Evolutionary conservation across 2,888 invertebrate genomes (phyloP).

Genomic region (Junonia oenone): DNA sequence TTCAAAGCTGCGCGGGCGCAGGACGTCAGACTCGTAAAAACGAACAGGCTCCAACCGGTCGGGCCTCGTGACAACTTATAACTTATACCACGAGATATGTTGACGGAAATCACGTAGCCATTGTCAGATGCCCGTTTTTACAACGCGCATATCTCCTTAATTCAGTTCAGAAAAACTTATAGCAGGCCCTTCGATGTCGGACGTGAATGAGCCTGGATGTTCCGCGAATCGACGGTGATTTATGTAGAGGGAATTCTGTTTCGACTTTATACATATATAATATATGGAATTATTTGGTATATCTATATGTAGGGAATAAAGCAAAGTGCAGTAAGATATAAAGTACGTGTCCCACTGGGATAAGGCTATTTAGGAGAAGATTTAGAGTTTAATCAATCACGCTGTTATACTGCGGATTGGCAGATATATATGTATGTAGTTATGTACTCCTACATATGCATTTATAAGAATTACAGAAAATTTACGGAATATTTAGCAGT

Average conservation of each 20-base stretch:
- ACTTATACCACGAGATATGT: constrained; percentile 37
- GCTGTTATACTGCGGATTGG: too few relatives aligned
- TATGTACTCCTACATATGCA: too few relatives aligned
- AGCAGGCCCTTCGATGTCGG: constrained; percentile 1
- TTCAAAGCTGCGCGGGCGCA: not conserved
- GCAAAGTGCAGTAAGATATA: too few relatives aligned
- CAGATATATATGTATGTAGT: too few relatives aligned
- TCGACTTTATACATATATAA: too few relatives aligned
- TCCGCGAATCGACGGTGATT: constrained; percentile 12
- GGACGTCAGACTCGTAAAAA: constrained; percentile 33
- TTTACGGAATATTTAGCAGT: too few relatives aligned
- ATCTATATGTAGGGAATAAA: too few relatives aligned
- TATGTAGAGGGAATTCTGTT: constrained; percentile 1
- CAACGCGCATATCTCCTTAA: constrained; percentile 16
- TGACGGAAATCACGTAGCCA: constrained; percentile 47
- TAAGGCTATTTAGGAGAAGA: too few relatives aligned
- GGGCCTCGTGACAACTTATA: constrained; percentile 26
- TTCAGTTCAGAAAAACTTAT: constrained; percentile 13
- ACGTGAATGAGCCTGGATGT: constrained; percentile 16
- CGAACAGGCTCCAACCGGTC: constrained; percentile 46
- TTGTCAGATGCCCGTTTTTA: constrained; percentile 26
- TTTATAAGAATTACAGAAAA: too few relatives aligned
- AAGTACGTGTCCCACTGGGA: too few relatives aligned
- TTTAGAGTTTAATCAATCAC: too few relatives aligned
- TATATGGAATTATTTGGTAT: too few relatives aligned